Conservation (phyloP, 2,113 vertebrate species). For the Oceanodroma tethys region DNA sequence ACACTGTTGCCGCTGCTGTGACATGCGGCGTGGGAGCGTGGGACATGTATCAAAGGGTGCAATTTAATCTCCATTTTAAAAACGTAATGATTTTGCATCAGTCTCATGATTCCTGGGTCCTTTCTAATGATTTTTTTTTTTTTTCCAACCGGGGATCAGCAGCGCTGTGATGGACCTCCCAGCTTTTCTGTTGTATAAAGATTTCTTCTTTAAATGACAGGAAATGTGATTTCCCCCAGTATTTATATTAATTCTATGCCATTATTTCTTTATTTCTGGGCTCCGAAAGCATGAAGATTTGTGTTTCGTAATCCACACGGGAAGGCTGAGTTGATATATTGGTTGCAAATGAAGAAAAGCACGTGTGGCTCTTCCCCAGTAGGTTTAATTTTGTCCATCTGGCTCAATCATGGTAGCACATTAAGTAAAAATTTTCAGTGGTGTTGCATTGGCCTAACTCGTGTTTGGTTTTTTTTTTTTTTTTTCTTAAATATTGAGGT, state of each 20-base stretch:
- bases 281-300: constrained; percentile 20
- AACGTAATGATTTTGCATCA: neutral
- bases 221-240: neutral
- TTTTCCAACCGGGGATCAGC: neutral
- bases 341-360: constrained; percentile 58
- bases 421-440: constrained; percentile 18
- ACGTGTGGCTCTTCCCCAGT: constrained; percentile 36
- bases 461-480: neutral
- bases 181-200: neutral
- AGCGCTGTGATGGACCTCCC: neutral
- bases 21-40: fast-evolving
- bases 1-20: neutral
- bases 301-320: constrained; percentile 22
- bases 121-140: neutral
- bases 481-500: neutral
- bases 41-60: neutral
- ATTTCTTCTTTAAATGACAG: constrained; percentile 13
- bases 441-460: neutral
- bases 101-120: neutral
- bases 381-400: constrained; percentile 58
- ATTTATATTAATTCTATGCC: constrained; percentile 40
- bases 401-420: constrained; percentile 27
- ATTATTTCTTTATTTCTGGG: constrained; percentile 44
- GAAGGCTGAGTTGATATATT: constrained; percentile 42
- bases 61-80: neutral